phyloP scores from a whole-genome alignment of 2,113 vertebrate genomes.

The Myotis lucifugus region DNA sequence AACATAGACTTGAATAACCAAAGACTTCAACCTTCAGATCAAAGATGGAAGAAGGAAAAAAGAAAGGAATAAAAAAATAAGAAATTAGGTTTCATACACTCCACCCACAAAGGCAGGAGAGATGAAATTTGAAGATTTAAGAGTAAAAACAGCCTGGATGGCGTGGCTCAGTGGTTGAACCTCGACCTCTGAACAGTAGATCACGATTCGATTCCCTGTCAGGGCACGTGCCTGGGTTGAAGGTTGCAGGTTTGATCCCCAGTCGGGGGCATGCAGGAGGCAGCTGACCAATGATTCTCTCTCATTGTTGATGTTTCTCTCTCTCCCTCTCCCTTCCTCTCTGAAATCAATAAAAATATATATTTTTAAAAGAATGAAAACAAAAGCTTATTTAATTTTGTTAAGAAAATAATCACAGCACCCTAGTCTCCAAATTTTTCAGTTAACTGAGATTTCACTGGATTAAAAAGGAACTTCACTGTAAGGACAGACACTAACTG shows the following conservation, averaged over 20 bases:
- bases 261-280: too few relatives aligned
- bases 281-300: too few relatives aligned
- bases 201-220: too few relatives aligned
- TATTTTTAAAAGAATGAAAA: background rate
- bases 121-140: conserved; percentile 12
- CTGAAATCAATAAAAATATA: too few relatives aligned
- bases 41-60: background rate
- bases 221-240: too few relatives aligned
- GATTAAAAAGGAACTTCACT: background rate
- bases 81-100: background rate
- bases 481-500: background rate
- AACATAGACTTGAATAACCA: background rate
- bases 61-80: background rate
- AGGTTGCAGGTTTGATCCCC: too few relatives aligned
- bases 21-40: background rate
- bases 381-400: conserved; percentile 18
- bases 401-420: background rate
- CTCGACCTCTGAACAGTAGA: too few relatives aligned
- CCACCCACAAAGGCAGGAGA: background rate
- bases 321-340: too few relatives aligned
- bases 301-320: too few relatives aligned
- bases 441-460: background rate
- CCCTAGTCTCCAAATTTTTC: background rate
- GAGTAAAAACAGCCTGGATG: background rate
- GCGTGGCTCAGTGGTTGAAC: too few relatives aligned